Base-by-base conservation (phyloP, 2,888 invertebrate species). In the Cyrtodaria siliqua region DNA sequence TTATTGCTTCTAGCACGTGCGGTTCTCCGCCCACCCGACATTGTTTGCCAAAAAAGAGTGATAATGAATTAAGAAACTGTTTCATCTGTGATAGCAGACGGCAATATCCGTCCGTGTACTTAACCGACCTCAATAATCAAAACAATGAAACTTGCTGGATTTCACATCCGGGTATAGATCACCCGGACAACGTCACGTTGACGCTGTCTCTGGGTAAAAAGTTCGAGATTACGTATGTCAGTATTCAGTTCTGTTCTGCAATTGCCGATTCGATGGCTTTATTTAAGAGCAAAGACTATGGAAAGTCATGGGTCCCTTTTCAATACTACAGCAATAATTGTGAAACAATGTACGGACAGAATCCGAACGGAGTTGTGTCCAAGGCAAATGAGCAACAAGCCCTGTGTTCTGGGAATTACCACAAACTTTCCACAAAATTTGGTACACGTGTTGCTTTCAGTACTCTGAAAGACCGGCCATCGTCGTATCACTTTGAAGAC, bases 101-200 rank as follows among this genome's bases (percentile, higher is more conserved):
- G 42, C 82, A 85, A 62, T 96, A 98, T 33, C 95, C 98, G 0
- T 89, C 94, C 6, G 93, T 95, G 20, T 96, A 96, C 90, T 95
- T 99, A 63, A 99, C 99, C 74, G 99, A 99, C 93, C 94, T 99
- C 80, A 98, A 99, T 94, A 99, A 99, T 93, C 97, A 98, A 23
- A 97, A 97, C 93, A 99, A 99, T 93, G 96, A 98, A 57, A 99
- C 99, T 79, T 99, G 99, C 94, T 99, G 99, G 99, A 95, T 98
- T 73, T 98, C 98, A 56, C 97, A 97, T 81, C 97, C 98, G 0
- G 94, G 97, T 27, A 87, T 89, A 61, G 88, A 92, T 70, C 88
- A 89, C 62, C 89, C 91, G 29, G 95, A 89, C 59, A 99, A 99
- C 94, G 98, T 99, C 8, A 98, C 98, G 14, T 94, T 99, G 38